A percentile compares a stretch with the other conserved stretches of the same genome.
Conservation (phyloP, 2,797 vertebrate species). For the Enteromius mattozi region DNA sequence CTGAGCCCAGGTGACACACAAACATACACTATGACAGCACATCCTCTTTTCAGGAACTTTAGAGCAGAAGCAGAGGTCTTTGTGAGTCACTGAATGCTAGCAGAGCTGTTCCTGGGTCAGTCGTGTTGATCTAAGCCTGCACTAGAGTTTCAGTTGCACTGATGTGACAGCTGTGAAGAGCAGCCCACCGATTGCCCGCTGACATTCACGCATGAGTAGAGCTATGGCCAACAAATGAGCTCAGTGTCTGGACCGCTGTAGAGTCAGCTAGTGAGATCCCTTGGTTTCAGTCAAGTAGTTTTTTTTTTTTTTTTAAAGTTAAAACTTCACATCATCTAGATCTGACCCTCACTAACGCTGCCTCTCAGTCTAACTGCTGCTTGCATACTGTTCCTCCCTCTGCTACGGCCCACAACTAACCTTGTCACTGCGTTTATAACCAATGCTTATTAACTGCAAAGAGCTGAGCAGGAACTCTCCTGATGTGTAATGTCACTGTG, state of each 20-base stretch:
- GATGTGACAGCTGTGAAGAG: slow-evolving; percentile 13
- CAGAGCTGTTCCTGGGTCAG: slow-evolving; percentile 19
- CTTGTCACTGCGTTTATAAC: slow-evolving; percentile 30
- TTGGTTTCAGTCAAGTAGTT: not conserved
- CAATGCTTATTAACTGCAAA: slow-evolving; percentile 26
- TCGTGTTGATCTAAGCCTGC: slow-evolving; percentile 15
- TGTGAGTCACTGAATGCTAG: not conserved
- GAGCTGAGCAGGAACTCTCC: not conserved
- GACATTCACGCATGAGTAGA: slow-evolving; percentile 20
- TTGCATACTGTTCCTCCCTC: slow-evolving; percentile 66
- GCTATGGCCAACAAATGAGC: slow-evolving; percentile 8
- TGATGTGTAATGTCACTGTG: not conserved
- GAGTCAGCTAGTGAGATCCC: not conserved
- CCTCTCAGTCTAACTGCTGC: slow-evolving; percentile 69
- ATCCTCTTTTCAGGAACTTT: not conserved
- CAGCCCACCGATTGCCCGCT: not conserved
- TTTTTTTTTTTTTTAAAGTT: not conserved
- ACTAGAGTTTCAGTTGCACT: slow-evolving; percentile 17
- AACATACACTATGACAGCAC: not conserved
- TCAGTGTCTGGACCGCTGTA: not conserved
- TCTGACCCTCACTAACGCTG: slow-evolving; percentile 32
- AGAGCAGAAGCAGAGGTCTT: not conserved
- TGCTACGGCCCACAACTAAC: slow-evolving; percentile 55
- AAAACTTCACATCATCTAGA: slow-evolving; percentile 15
- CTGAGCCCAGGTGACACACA: slow-evolving; percentile 90